Evolutionary conservation across 2,113 vertebrate genomes (phyloP), one percentile per base, ranked within the genome.

Genomic region (Cyprinodon brontotheroides): DNA sequence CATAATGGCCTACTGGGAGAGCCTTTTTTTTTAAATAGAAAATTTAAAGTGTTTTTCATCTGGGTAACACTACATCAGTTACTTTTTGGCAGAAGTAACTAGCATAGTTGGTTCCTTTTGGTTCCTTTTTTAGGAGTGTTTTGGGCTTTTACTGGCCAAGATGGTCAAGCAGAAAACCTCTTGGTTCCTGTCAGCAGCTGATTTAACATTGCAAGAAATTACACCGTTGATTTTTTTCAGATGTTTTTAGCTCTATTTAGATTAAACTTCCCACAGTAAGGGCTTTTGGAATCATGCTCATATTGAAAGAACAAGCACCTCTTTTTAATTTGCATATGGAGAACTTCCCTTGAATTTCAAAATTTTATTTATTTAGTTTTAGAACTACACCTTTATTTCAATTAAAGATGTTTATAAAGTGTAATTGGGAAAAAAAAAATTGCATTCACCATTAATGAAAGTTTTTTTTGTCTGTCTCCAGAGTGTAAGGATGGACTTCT

Each of bases 401-500:
- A 57, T 20, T 20, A n/a, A 45, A 11, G 22, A 62, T 11, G 22
- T n/a, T 37, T 22, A 40, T 5, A 57, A 7, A 17, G 10, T 36
- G 29, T 9, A 48, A 3, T 37, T 29, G 29, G 29, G 29, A 1
- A 29, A 74, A 11, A 66, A 74, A 47, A 22, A 3, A 64, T 53
- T 3, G 53, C 5, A 14, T 73, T 53, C 14, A 3, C 65, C 22
- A 59, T 50, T 20, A 63, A 11, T 36, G 14, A 72, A 60, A 7
- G 43, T 61, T 20, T 63, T 60, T 59, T 66, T 29, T 41, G 81
- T 15, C 74, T 80, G 48, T 85, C 8, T 72, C 53, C 61, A 11
- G 63, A 86, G 75, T 48, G 68, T 38, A 37, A 77, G 72, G 41
- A 60, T 15, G 39, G 40, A 37, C 62, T 40, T 17, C 1, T 20